phyloP scores from a whole-genome alignment of 2,797 vertebrate species.

The Schizothorax lantsangensis region DNA sequence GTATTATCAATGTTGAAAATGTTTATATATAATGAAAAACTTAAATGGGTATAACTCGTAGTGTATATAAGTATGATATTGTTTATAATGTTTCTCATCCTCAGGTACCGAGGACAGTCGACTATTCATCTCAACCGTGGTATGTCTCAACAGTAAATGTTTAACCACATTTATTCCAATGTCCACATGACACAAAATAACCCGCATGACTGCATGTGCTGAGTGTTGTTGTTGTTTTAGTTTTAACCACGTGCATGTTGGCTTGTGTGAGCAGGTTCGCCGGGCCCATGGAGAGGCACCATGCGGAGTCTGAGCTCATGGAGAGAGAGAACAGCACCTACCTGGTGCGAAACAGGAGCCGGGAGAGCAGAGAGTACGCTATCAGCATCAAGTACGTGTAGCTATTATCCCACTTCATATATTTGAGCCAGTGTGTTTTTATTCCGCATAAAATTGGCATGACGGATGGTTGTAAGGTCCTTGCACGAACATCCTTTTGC shows the following conservation, averaged over 20 bases:
- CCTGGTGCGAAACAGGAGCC: conserved; percentile 91
- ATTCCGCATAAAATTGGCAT: not conserved
- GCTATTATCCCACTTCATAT: conserved; percentile 18
- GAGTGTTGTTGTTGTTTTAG: not conserved
- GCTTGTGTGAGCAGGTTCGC: conserved; percentile 84
- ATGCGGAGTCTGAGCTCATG: conserved; percentile 91
- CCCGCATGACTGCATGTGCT: not conserved
- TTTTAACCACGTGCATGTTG: not conserved
- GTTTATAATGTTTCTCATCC: conserved; percentile 55
- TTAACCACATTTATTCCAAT: not conserved
- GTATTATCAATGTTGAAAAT: not conserved
- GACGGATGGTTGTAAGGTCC: not conserved
- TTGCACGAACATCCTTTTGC: not conserved
- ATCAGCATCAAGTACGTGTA: conserved; percentile 91
- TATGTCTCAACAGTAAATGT: conserved; percentile 71
- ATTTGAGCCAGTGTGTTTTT: conserved; percentile 22
- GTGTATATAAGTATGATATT: not conserved
- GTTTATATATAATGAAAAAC: not conserved
- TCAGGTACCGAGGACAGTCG: conserved; percentile 92
- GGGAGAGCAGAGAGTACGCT: conserved; percentile 92
- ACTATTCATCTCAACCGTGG: conserved; percentile 93
- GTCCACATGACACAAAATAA: not conserved
- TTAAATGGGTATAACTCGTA: not conserved
- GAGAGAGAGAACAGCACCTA: conserved; percentile 95
- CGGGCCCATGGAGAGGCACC: conserved; percentile 91